These are phyloP conservation scores for Dioctria linearis DNA, from an alignment of 2,888 invertebrate species.

Conservation along the genomic window DNA sequence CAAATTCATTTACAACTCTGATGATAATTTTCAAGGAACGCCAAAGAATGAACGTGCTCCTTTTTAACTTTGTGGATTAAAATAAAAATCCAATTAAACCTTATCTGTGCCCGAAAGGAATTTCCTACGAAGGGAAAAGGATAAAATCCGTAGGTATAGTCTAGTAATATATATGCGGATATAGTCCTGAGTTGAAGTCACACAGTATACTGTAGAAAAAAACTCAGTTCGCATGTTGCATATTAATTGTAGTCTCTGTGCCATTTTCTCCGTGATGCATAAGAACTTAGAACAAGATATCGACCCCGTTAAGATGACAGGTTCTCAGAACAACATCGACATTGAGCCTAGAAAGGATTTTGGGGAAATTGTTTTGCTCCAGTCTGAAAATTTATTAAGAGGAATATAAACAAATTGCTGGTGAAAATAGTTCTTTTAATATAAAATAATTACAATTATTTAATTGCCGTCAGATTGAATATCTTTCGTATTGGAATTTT, in stretches of 20 bases:
- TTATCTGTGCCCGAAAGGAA: slow-evolving; percentile 46
- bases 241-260: slow-evolving; percentile 31
- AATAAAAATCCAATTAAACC: slow-evolving; percentile 50
- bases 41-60: slow-evolving; percentile 44
- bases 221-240: slow-evolving; percentile 48
- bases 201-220: slow-evolving; percentile 16
- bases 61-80: slow-evolving; percentile 48
- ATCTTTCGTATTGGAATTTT: too few species aligned
- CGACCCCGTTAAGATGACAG: slow-evolving; percentile 27
- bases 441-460: too few species aligned
- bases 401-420: too few species aligned
- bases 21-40: slow-evolving; percentile 44
- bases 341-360: too few species aligned
- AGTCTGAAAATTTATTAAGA: too few species aligned
- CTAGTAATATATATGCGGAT: slow-evolving; percentile 1
- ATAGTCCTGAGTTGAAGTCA: slow-evolving; percentile 28
- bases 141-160: slow-evolving; percentile 11
- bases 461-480: too few species aligned
- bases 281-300: slow-evolving; percentile 34
- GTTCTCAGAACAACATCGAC: neutral
- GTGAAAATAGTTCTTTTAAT: too few species aligned
- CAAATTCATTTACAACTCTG: slow-evolving; percentile 48
- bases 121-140: slow-evolving; percentile 35
- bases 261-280: slow-evolving; percentile 19
- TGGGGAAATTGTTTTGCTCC: too few species aligned